Evolutionary conservation across 2,113 vertebrate species (phyloP).

Genomic region (Entomyzon cyanotis): DNA sequence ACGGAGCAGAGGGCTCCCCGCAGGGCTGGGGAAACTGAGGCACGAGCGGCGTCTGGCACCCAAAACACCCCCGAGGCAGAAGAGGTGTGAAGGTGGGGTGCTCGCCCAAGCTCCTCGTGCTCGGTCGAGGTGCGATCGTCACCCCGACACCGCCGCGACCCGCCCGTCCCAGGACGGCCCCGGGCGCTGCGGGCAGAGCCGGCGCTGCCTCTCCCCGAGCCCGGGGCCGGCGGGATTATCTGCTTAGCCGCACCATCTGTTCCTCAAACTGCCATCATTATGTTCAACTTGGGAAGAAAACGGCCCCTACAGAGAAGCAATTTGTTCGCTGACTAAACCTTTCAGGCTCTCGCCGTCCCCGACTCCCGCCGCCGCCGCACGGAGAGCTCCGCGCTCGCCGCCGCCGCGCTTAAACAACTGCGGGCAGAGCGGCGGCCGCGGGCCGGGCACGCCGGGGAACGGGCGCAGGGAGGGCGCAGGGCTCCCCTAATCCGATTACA

Average conservation of each 20-base stretch:
- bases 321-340: conserved; percentile 70
- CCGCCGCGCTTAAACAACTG: background rate
- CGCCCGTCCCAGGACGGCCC: background rate
- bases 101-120: background rate
- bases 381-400: background rate
- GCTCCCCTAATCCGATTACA: conserved; percentile 51
- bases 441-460: background rate
- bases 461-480: background rate
- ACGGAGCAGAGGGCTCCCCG: background rate
- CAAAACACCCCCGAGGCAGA: background rate
- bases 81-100: background rate
- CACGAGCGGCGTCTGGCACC: background rate
- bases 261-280: conserved; percentile 65
- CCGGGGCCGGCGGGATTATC: conserved; percentile 51
- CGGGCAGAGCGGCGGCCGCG: background rate
- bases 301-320: conserved; percentile 71
- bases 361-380: background rate
- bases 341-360: conserved; percentile 38
- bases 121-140: background rate
- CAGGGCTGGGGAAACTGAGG: conserved; percentile 9
- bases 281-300: conserved; percentile 63
- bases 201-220: background rate
- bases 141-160: background rate
- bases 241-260: conserved; percentile 65
- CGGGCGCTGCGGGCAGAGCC: background rate